phyloP scores from a whole-genome alignment of 2,888 invertebrate genomes.

The Ephialtes manifestator region DNA sequence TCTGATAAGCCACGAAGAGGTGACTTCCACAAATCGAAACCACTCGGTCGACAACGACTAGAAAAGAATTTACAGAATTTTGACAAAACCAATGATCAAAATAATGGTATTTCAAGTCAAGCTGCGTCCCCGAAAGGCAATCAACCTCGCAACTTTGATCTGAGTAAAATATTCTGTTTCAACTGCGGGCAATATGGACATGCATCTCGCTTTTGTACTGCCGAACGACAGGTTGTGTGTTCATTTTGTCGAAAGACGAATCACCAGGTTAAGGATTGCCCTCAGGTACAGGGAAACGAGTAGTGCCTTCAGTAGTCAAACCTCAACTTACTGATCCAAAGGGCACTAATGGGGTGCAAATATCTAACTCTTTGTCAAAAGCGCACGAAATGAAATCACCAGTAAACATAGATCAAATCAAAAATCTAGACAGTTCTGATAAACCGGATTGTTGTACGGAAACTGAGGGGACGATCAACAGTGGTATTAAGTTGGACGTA shows the following conservation, averaged over 20 bases:
- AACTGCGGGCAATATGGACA: constrained; percentile 54
- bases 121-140: neutral
- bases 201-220: constrained; percentile 39
- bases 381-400: neutral
- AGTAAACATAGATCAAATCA: neutral
- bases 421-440: neutral
- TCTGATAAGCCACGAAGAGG: no score
- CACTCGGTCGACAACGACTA: constrained; percentile 18
- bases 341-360: constrained; percentile 5
- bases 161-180: constrained; percentile 34
- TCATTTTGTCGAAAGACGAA: constrained; percentile 19
- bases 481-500: neutral
- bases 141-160: neutral
- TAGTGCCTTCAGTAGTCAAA: constrained; percentile 41
- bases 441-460: neutral
- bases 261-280: constrained; percentile 55
- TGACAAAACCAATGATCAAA: no score
- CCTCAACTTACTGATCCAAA: constrained; percentile 42
- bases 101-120: neutral
- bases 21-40: constrained; percentile 6
- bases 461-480: neutral
- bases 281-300: constrained; percentile 58
- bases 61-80: no score
- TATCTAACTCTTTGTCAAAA: neutral
- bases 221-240: constrained; percentile 53